Conservation (phyloP, 2,888 invertebrate genomes). For the Tribolium freemani region DNA sequence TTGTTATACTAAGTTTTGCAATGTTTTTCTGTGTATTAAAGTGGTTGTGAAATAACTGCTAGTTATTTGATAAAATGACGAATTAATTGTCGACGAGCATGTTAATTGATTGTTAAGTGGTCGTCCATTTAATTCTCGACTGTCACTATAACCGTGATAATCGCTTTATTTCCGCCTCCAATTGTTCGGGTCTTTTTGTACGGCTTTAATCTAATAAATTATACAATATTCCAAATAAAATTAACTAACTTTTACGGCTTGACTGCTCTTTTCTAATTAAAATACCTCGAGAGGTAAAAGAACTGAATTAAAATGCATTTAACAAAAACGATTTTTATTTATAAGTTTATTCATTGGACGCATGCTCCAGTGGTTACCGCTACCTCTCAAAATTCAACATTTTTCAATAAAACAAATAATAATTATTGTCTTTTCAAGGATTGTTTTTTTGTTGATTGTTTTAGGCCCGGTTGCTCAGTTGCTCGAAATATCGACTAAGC, state of each 20-base stretch:
- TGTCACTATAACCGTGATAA: neutral
- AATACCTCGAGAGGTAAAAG: neutral
- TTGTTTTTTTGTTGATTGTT: no score
- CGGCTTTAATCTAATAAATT: neutral
- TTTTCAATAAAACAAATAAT: no score
- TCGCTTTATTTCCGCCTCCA: neutral
- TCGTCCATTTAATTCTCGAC: neutral
- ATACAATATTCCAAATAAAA: neutral
- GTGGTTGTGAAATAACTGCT: no score
- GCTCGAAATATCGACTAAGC: no score
- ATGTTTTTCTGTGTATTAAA: no score
- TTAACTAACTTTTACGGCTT: neutral
- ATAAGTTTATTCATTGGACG: neutral
- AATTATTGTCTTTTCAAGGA: no score
- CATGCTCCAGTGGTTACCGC: neutral
- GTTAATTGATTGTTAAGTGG: neutral
- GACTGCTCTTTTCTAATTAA: neutral
- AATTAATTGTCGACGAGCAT: neutral
- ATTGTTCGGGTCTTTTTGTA: neutral
- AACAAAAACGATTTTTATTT: neutral
- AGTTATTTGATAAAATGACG: no score
- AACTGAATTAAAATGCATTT: neutral
- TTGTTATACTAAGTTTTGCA: no score
- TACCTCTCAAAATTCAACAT: no score
- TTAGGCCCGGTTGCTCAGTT: no score